phyloP scores from a whole-genome alignment of 2,888 invertebrate species.

The Escarpia spicata region DNA sequence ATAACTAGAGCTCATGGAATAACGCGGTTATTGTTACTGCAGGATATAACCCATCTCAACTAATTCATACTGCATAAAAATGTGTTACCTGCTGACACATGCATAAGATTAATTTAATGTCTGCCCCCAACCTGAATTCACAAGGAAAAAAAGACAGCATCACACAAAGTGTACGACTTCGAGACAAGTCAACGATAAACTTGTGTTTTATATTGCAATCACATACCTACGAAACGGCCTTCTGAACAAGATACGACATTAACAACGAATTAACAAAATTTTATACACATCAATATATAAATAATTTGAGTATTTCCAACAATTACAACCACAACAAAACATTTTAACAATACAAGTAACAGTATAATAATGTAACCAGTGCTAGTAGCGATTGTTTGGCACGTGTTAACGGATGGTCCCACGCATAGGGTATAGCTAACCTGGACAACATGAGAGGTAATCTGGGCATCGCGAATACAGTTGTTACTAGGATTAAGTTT shows the following conservation, averaged over 20 bases:
- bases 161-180: not conserved
- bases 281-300: not conserved
- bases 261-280: not conserved
- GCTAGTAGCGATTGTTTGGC: not conserved
- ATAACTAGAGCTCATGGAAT: no score
- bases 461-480: not conserved
- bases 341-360: not conserved
- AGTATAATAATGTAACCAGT: not conserved
- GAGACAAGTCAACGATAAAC: not conserved
- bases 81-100: no score
- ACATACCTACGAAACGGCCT: not conserved
- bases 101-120: no score
- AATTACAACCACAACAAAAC: not conserved
- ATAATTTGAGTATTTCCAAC: not conserved
- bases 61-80: no score
- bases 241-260: not conserved
- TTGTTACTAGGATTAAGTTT: not conserved
- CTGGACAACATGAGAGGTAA: not conserved
- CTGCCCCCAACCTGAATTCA: not conserved
- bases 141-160: not conserved
- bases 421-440: not conserved
- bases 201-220: not conserved
- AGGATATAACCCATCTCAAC: no score
- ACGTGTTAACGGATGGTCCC: not conserved
- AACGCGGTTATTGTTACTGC: no score